Evolutionary conservation across 2,888 invertebrate species (phyloP), one percentile per base, ranked within the genome.

Genomic region (Polydesmus complanatus): DNA sequence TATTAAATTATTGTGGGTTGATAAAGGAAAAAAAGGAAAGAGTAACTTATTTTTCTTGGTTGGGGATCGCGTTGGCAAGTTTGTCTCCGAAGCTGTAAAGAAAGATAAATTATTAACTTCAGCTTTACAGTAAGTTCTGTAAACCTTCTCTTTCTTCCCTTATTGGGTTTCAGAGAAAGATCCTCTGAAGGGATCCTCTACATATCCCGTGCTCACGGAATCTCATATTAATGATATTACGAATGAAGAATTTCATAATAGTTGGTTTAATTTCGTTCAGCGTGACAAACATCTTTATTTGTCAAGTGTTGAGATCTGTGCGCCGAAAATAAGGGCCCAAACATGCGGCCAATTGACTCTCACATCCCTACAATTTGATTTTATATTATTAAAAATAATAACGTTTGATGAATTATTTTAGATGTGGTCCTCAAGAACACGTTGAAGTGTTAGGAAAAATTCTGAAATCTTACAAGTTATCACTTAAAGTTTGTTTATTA

Each of bases 401-500:
- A n/a, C n/a, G n/a, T n/a, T n/a, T n/a, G n/a, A n/a, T 54, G 54
- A 48, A n/a, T 1, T 60, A 14, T 65, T 68, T 11, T 64, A 88
- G 88, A 70, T 84, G 84, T 65, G 83, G 83, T 57, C 81, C 88
- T 37, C 74, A 75, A 1, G 80, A 81, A 68, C 88, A 89, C 70
- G 78, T 80, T 63, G 83, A 85, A 27, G 72, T 89, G 48, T 80
- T 88, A 0, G 82, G 84, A 64, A 90, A 88, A 73, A 72, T 87
- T 3, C 83, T 86, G 68, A 83, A 81, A 67, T 83, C 83, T 66
- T 69, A 80, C 0, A 88, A 86, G 76, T 63, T 74, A 1, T 65
- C 79, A 0, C 81, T 79, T 61, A 88, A 87, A 73, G 76, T 76
- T n/a, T n/a, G n/a, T n/a, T n/a, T n/a, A n/a, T n/a, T n/a, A n/a